Percentiles rank a stretch among this genome's conserved stretches.
phyloP scores from a whole-genome alignment of 2,797 vertebrate species.

The Austrolebias charrua region DNA sequence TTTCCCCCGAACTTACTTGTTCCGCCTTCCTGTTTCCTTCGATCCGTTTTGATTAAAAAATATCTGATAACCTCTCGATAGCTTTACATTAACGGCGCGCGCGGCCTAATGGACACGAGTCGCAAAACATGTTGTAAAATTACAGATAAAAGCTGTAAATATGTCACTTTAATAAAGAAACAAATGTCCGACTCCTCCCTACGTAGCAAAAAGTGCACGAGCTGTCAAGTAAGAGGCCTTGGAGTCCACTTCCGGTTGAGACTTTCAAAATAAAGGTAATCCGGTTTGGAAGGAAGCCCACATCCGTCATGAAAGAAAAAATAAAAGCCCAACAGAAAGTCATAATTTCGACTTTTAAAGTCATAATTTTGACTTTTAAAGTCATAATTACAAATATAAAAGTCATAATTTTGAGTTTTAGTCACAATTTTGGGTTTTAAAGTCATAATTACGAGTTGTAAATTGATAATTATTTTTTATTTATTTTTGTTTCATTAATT shows the following conservation, averaged over 20 bases:
- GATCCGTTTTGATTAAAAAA: slow-evolving; percentile 39
- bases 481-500: no score
- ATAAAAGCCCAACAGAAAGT: no score
- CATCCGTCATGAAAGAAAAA: no score
- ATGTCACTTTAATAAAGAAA: slow-evolving; percentile 70
- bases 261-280: slow-evolving; percentile 54
- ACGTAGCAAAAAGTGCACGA: slow-evolving; percentile 56
- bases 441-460: no score
- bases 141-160: slow-evolving; percentile 44
- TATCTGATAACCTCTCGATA: slow-evolving; percentile 17
- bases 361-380: no score
- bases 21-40: slow-evolving; percentile 79
- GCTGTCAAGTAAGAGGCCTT: background rate
- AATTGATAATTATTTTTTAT: no score
- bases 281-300: no score
- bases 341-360: no score
- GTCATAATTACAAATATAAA: no score
- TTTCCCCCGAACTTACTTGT: slow-evolving; percentile 82
- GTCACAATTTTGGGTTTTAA: no score
- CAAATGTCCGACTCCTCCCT: slow-evolving; percentile 77
- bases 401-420: no score
- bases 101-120: slow-evolving; percentile 52
- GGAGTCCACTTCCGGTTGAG: background rate
- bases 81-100: slow-evolving; percentile 7
- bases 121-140: slow-evolving; percentile 39